phyloP scores from a whole-genome alignment of 2,797 vertebrate species.

The Coendou prehensilis region DNA sequence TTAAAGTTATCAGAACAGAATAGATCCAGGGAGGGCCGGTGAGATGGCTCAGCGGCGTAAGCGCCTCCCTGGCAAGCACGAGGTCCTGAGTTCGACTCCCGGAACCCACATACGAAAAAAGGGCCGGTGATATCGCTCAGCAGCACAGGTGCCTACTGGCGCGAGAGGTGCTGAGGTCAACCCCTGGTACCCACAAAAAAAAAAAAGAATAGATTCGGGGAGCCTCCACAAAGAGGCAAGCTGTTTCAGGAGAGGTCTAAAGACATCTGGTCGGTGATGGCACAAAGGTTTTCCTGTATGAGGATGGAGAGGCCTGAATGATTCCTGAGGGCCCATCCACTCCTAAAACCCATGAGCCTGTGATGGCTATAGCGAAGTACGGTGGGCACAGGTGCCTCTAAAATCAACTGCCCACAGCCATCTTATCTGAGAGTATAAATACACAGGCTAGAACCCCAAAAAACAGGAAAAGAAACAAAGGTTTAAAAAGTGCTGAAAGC shows the following conservation, averaged over 20 bases:
- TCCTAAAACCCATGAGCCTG: background rate
- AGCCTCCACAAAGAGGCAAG: background rate
- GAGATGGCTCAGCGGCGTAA: too few species aligned
- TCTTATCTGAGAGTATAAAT: background rate
- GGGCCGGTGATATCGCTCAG: too few species aligned
- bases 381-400: background rate
- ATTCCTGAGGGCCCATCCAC: background rate
- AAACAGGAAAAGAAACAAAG: background rate
- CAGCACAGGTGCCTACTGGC: too few species aligned
- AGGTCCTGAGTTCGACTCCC: too few species aligned
- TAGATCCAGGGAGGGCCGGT: background rate
- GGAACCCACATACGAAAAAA: too few species aligned
- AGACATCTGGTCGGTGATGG: background rate
- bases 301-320: background rate
- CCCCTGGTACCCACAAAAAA: too few species aligned
- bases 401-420: background rate
- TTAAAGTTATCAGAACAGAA: conserved; percentile 23
- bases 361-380: background rate
- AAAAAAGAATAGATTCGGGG: background rate
- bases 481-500: background rate
- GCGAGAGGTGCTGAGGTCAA: too few species aligned
- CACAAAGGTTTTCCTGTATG: background rate
- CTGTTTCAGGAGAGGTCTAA: background rate
- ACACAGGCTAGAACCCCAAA: background rate
- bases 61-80: too few species aligned